A percentile compares a stretch with the other conserved stretches of the same genome.
Evolutionary conservation across 2,888 invertebrate species (phyloP).

Genomic region (Blastobasis lacticolella): DNA sequence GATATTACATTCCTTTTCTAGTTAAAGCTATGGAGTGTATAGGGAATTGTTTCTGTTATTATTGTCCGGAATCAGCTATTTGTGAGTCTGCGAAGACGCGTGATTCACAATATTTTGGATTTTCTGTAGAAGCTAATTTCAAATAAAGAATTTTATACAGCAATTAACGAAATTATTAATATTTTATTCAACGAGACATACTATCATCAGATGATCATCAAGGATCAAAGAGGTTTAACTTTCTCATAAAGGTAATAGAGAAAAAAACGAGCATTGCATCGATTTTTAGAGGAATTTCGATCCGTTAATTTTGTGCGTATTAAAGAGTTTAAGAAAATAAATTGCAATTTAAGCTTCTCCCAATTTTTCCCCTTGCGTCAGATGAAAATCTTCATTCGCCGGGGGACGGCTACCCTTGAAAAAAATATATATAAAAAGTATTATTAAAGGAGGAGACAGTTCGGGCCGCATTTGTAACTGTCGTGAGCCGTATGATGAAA

Average conservation of each 20-base stretch:
- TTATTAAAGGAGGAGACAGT: conserved; percentile 76
- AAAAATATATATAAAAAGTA: conserved; percentile 67
- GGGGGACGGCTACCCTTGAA: conserved; percentile 70
- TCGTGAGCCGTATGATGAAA: conserved; percentile 75
- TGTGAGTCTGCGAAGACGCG: no score
- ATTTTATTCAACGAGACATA: no score
- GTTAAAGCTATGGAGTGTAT: background rate
- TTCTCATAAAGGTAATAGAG: no score
- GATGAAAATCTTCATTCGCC: conserved; percentile 66
- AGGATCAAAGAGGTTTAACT: no score
- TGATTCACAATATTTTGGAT: no score
- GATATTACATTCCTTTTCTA: background rate
- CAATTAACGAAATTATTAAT: no score
- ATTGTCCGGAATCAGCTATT: no score
- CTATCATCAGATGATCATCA: no score
- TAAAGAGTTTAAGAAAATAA: conserved; percentile 53
- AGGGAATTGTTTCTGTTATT: no score
- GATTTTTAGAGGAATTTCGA: background rate
- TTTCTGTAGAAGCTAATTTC: no score
- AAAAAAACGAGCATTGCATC: no score
- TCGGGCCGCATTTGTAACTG: conserved; percentile 73
- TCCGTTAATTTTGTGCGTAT: conserved; percentile 42
- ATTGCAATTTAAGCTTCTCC: conserved; percentile 63
- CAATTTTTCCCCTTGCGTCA: conserved; percentile 51
- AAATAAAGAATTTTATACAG: no score